Evolutionary conservation across 2,797 vertebrate genomes (phyloP), one percentile per base, ranked within the genome.

Genomic region (Sebastes oblongus): DNA sequence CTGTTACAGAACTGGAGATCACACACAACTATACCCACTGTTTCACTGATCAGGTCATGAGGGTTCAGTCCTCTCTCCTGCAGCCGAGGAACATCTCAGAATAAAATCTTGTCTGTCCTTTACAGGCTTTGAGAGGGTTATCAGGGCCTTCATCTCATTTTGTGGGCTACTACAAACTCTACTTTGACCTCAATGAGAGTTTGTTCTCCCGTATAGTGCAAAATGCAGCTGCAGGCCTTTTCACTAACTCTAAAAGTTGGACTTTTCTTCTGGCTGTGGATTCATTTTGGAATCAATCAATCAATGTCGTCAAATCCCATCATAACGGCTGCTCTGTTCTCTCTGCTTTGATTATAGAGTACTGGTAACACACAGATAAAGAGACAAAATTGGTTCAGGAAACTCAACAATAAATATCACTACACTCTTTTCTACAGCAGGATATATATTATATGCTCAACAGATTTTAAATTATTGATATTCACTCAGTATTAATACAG

Each of bases 21-120:
- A 60, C 56, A 67, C 54, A 55, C 0, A 50, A 61, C 72, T 74
- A 46, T 6, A 55, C 62, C 14, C 29, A 54, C 29, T 46, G 79
- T 72, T 66, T 72, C 74, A 29, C 29, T 58, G 29, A 46, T 32
- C 72, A 18, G 78, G 73, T 83, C 69, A 66, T 14, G 12, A 78
- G 58, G 46, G 46, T 74, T 80, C 70, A 67, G 58, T 52, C 16
- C 12, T 70, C 50, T 54, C 71, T 64, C 61, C 64, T 55, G 67
- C 65, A 68, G 67, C 65, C 58, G 25, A 61, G 20, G 12, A 75
- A 78, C 13, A 36, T 54, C 68, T 84, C 62, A 5, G 8, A 69
- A 67, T 77, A 68, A 66, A 58, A 79, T 70, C 30, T 27, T 7
- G 8, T 66, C 34, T 56, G 59, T 70, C 30, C 58, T 72, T 68